Evolutionary conservation across 2,113 vertebrate genomes (phyloP).

Genomic region (Cephalopterus ornatus): DNA sequence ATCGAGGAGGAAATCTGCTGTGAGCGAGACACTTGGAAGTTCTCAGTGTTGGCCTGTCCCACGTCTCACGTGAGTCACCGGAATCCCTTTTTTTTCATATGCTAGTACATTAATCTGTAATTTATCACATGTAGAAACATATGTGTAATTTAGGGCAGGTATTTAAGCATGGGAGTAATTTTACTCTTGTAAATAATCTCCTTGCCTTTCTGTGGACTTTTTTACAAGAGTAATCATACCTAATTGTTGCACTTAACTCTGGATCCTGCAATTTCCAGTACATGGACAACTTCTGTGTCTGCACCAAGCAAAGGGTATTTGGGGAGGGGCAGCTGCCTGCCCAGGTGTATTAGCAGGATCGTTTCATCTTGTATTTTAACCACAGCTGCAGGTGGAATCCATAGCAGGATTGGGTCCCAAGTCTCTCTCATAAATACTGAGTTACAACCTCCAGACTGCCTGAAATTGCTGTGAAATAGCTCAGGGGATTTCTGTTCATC

Average conservation of each 20-base stretch:
- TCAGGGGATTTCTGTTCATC: constrained; percentile 80
- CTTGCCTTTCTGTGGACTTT: constrained; percentile 20
- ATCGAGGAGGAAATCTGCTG: neutral
- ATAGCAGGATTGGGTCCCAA: constrained; percentile 13
- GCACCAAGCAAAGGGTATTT: neutral
- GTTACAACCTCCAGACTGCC: constrained; percentile 66
- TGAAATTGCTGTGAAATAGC: constrained; percentile 77
- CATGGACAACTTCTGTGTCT: neutral
- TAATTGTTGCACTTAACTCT: constrained; percentile 53
- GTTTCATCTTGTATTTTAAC: constrained; percentile 24
- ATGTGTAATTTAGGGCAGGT: neutral
- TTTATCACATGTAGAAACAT: neutral
- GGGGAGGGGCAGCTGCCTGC: neutral
- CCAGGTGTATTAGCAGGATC: neutral
- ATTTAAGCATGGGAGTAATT: constrained; percentile 1
- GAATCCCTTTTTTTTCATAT: neutral
- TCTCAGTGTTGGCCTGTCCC: neutral
- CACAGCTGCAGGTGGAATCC: constrained; percentile 49
- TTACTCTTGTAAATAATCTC: constrained; percentile 40
- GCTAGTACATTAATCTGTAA: neutral
- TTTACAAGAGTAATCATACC: neutral
- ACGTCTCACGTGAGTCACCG: neutral
- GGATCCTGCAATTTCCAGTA: neutral
- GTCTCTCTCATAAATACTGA: constrained; percentile 48
- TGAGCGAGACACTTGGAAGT: neutral